Evolutionary conservation across 2,113 vertebrate genomes (phyloP), one percentile per base, ranked within the genome.

Genomic region (Thymallus thymallus): DNA sequence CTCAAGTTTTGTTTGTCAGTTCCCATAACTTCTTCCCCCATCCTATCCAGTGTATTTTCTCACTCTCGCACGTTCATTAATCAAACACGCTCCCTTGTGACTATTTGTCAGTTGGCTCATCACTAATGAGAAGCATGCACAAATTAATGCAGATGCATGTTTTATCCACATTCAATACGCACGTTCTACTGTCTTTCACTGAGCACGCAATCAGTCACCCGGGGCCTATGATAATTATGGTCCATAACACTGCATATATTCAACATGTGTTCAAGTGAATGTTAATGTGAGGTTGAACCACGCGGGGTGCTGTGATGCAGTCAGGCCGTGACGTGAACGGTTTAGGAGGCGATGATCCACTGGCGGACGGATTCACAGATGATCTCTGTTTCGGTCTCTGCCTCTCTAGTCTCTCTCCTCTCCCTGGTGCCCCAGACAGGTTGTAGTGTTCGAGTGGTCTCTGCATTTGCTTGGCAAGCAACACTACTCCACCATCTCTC

Each of bases 391-490:
- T 86, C 76, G 26, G 74, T 26, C 2, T 26, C 26, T 26, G 26
- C 26, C 80, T 85, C 85, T 81, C 72, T 75, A 85, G 80, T 84
- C 74, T 75, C 82, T 26, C 13, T 23, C 9, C 9, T 46, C 56
- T 83, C 84, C 77, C 82, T 83, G 84, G 85, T 85, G 84, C 87
- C 85, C 87, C 75, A 82, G 81, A 82, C 89, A 85, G 86, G 83
- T 83, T 86, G 88, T 73, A 71, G 81, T 71, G 79, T 45, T 87
- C 81, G 82, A 73, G 76, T 80, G 78, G 72, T 61, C 82, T 86
- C 75, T 76, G 88, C 88, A 91, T 93, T 86, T 82, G 88, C 85
- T 90, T 87, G 80, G 79, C 84, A 85, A 77, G 79, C 79, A 86
- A 73, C 78, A 72, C 74, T 58, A 65, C 71, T 48, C 35, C 35